A percentile compares a stretch with the other conserved stretches of the same genome.
Conservation (phyloP, 2,797 vertebrate species). For the Monodelphis domestica region DNA sequence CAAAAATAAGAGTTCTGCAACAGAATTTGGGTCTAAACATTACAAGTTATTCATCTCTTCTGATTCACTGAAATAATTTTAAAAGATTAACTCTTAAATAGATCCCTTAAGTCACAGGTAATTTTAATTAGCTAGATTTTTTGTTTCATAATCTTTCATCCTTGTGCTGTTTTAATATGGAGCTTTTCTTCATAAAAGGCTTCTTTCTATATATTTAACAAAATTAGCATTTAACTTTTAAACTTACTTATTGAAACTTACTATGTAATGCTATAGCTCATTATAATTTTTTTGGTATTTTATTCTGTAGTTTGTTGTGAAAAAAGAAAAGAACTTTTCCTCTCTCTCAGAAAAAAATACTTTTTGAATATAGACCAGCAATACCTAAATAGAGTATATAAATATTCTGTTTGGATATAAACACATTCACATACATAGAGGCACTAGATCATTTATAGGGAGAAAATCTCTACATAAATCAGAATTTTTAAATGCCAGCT, state of each 20-base stretch:
- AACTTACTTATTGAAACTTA: too few relatives aligned
- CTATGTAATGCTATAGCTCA: not conserved
- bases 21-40: not conserved
- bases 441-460: slow-evolving; percentile 53
- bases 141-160: slow-evolving; percentile 41
- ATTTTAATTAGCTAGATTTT: slow-evolving; percentile 24
- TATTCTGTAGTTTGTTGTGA: slow-evolving; percentile 3
- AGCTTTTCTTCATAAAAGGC: slow-evolving; percentile 25
- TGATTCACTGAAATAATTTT: slow-evolving; percentile 38
- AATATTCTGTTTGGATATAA: slow-evolving; percentile 28
- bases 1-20: slow-evolving; percentile 6
- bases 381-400: slow-evolving; percentile 55
- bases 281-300: slow-evolving; percentile 17
- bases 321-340: slow-evolving; percentile 21
- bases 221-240: slow-evolving; percentile 37
- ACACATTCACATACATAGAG: slow-evolving; percentile 40
- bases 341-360: slow-evolving; percentile 47
- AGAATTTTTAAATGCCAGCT: slow-evolving; percentile 32
- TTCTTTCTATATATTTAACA: slow-evolving; percentile 42
- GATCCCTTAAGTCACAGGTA: not conserved
- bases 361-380: slow-evolving; percentile 50
- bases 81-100: not conserved
- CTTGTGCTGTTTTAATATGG: slow-evolving; percentile 35
- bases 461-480: slow-evolving; percentile 46
- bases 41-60: slow-evolving; percentile 3